These are phyloP conservation scores for Strongylocentrotus purpuratus DNA, from an alignment of 35 echinoderm and acorn worm species.

Conservation along the genomic window DNA sequence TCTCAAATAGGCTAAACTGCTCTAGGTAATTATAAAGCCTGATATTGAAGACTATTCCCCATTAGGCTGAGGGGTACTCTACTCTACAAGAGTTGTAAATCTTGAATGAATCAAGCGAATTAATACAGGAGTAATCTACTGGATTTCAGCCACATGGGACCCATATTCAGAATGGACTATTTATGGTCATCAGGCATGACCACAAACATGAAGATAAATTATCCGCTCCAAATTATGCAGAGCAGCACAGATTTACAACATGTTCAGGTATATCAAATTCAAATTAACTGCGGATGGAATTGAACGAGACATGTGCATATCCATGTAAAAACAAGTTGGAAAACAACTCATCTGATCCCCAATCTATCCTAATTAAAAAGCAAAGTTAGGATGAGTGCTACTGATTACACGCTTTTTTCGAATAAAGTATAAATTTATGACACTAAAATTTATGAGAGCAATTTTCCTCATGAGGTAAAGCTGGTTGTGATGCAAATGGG, in stretches of 20 bases:
- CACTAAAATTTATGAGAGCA: no score
- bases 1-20: not conserved
- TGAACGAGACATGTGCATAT: not conserved
- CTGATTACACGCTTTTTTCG: no score
- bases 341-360: not conserved
- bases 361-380: no score
- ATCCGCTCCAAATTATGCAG: not conserved
- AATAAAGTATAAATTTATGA: no score
- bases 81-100: not conserved
- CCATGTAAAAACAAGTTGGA: not conserved
- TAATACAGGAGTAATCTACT: not conserved
- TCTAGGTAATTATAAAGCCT: not conserved
- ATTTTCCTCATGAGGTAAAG: no score
- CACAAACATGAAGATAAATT: not conserved
- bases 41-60: not conserved
- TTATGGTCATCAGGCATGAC: conserved; percentile 2
- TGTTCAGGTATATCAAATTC: not conserved
- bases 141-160: conserved; percentile 6
- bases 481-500: no score
- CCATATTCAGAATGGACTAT: not conserved
- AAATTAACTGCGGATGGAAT: not conserved
- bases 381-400: no score
- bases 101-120: not conserved
- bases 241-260: not conserved
- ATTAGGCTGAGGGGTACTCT: not conserved